Evolutionary conservation across 2,113 vertebrate genomes (phyloP), one percentile per base, ranked within the genome.

Genomic region (Psittacula cyanocephala): DNA sequence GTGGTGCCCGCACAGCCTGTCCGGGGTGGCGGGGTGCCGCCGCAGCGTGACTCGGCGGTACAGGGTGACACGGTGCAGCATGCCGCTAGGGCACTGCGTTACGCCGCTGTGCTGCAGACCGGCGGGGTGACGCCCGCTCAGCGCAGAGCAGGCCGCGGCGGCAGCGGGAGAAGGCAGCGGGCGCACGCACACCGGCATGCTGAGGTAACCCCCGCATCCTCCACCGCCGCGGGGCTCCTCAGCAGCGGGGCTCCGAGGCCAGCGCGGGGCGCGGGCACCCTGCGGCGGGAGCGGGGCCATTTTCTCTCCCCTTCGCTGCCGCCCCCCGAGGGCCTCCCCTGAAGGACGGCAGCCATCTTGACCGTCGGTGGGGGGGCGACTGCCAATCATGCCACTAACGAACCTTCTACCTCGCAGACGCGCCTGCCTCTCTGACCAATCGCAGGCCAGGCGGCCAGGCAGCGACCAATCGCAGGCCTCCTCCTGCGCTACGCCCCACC

Each of bases 371-470:
- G 47, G 11, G 47, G 19, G 28, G 37, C 18, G 6, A 6, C 13
- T 41, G 75, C 7, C 39, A 29, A 35, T 35, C 57, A 35, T 24
- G 9, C 22, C 57, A 9, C 14, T 10, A 35, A 35, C n/a, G n/a
- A 60, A 5, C 57, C 33, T 12, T 4, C 57, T 10, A 9, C 33
- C 13, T 20, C 57, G 6, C 57, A 23, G 33, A 8, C 31, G 18
- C 62, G 24, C 15, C 15, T 12, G 35, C 10, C 13, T 13, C 11
- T 0, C 53, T 53, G 79, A n/a, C 87, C 78, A 82, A 82, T 82
- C 46, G 28, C 24, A 22, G 70, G 13, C 8, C 53, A 20, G 33
- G 16, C 4, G 0, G 1, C 7, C 16, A 1, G 8, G 1, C 1
- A 6, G 10, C 4, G 20, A 6, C 87, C 87, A 89, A 83, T 77